These are phyloP conservation scores for Coracias cyanogaster DNA, from an alignment of 2,797 vertebrate species.

Conservation along the genomic window DNA sequence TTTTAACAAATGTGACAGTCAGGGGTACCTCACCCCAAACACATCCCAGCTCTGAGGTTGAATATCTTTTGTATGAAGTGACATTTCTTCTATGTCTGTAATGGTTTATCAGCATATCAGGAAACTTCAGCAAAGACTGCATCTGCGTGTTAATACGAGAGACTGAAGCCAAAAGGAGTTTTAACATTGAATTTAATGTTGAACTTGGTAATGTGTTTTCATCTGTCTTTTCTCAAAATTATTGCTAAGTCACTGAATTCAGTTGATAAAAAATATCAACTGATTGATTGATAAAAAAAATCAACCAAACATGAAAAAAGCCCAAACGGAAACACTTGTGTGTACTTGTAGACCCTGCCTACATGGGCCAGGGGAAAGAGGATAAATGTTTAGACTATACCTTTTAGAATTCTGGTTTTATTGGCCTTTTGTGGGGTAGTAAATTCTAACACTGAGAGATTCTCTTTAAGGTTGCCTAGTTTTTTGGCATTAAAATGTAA, in stretches of 20 bases:
- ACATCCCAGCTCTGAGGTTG: neutral
- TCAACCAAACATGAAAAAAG: neutral
- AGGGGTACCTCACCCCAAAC: neutral
- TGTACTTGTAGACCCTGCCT: neutral
- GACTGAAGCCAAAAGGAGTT: neutral
- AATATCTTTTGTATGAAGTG: neutral
- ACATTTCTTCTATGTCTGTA: neutral
- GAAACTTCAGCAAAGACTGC: neutral
- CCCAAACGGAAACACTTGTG: neutral
- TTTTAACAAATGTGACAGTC: neutral
- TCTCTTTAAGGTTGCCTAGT: rapidly evolving
- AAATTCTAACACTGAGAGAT: neutral
- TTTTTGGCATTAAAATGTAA: neutral
- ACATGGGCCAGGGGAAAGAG: neutral
- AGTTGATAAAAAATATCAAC: no score
- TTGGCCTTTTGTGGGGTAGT: neutral
- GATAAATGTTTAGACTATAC: neutral
- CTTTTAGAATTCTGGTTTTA: neutral
- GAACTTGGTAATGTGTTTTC: neutral
- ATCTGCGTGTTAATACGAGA: neutral
- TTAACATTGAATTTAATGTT: neutral
- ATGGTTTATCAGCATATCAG: neutral
- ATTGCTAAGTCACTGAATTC: neutral
- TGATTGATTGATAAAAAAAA: no score
- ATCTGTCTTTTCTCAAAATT: neutral